phyloP scores from a whole-genome alignment of 2,113 vertebrate genomes.

The Clinocottus analis region DNA sequence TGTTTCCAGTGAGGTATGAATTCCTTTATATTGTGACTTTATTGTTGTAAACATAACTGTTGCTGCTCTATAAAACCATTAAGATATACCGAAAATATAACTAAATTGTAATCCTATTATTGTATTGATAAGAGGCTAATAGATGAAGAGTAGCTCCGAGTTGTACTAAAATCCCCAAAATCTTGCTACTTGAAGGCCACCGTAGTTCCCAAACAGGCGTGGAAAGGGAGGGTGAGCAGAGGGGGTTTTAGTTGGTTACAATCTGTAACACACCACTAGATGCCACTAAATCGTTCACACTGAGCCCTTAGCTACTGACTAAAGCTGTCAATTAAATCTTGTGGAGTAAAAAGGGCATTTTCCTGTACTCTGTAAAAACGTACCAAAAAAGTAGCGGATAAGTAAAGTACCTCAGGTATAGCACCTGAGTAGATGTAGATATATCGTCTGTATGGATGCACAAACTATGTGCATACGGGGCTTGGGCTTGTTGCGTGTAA shows the following conservation, averaged over 20 bases:
- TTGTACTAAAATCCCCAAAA: too few species aligned
- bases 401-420: not conserved
- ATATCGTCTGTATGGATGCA: not conserved
- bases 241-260: not conserved
- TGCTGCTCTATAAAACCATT: too few species aligned
- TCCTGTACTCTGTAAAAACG: not conserved
- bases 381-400: not conserved
- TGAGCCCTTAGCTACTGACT: not conserved
- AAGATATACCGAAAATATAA: not conserved
- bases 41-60: too few species aligned
- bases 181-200: too few species aligned
- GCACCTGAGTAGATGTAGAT: not conserved
- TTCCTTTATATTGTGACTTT: too few species aligned
- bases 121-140: too few species aligned
- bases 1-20: too few species aligned
- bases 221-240: too few species aligned
- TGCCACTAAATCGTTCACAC: not conserved
- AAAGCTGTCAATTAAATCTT: not conserved
- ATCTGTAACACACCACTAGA: not conserved
- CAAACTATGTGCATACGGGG: not conserved
- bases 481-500: not conserved
- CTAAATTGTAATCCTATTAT: not conserved
- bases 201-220: too few species aligned
- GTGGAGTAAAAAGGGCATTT: not conserved
- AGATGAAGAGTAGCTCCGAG: too few species aligned